Evolutionary conservation across 2,113 vertebrate genomes (phyloP).

Genomic region (Trinectes maculatus): DNA sequence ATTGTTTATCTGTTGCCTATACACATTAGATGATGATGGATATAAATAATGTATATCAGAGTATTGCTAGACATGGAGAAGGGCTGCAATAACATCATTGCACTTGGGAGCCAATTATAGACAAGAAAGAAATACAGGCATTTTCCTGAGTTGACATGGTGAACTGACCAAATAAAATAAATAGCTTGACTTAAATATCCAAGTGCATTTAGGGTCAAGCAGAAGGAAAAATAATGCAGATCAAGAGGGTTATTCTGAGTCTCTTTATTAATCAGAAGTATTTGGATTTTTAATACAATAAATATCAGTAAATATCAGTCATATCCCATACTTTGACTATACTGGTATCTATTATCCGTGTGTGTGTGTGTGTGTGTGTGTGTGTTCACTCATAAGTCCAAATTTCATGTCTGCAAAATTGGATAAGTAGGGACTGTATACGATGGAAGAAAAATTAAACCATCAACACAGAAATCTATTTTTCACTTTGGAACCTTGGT

Average conservation of each 20-base stretch:
- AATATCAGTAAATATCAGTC: too few relatives aligned
- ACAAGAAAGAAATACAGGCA: conserved; percentile 27
- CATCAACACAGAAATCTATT: not conserved
- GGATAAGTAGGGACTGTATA: not conserved
- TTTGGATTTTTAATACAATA: too few relatives aligned
- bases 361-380: too few relatives aligned
- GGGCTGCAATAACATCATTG: conserved; percentile 36
- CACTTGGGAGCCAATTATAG: conserved; percentile 69
- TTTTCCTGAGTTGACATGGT: conserved; percentile 18
- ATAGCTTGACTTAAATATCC: not conserved
- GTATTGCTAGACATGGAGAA: conserved; percentile 18
- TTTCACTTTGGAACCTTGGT: conserved; percentile 24
- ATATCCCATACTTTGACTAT: too few relatives aligned
- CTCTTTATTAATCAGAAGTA: too few relatives aligned
- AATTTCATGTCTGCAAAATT: not conserved
- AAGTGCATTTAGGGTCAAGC: not conserved
- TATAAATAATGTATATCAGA: conserved; percentile 38
- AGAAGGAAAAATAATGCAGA: not conserved
- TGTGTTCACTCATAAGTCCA: not conserved
- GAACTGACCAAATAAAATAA: conserved; percentile 16
- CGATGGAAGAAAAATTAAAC: not conserved
- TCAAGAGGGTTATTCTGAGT: too few relatives aligned
- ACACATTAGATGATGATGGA: conserved; percentile 32
- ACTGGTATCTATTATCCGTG: too few relatives aligned
- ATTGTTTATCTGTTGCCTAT: conserved; percentile 7